Percentiles rank a stretch among this genome's conserved stretches.
These are phyloP conservation scores for Drosophila oshimai DNA, from an alignment of 1,140 invertebrate species.

Conservation along the genomic window DNA sequence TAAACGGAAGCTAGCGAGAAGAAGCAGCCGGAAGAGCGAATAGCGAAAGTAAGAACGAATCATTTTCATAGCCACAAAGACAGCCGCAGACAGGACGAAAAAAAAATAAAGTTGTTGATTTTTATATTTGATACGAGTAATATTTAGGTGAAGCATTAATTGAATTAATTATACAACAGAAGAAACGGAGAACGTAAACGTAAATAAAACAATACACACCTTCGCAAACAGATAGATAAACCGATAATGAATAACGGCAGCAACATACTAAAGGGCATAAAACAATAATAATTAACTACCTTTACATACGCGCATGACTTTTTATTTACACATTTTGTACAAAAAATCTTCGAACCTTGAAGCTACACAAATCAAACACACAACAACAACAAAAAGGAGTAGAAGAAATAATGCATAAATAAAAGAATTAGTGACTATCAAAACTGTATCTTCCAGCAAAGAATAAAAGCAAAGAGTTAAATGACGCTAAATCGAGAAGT, in stretches of 20 bases:
- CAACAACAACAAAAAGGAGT: slow-evolving; percentile 32
- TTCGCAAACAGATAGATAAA: slow-evolving; percentile 59
- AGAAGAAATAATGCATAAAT: slow-evolving; percentile 61
- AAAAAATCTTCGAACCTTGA: slow-evolving; percentile 63
- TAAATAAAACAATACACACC: slow-evolving; percentile 51
- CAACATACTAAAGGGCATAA: slow-evolving; percentile 66
- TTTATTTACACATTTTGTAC: slow-evolving; percentile 81
- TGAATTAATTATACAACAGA: slow-evolving; percentile 78
- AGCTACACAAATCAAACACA: slow-evolving; percentile 51
- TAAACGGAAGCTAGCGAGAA: slow-evolving; percentile 8
- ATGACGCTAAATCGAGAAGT: slow-evolving; percentile 60
- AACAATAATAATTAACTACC: slow-evolving; percentile 73
- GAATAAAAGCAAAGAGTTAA: slow-evolving; percentile 65
- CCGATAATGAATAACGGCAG: slow-evolving; percentile 42
- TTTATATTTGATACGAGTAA: slow-evolving; percentile 83
- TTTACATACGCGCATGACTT: slow-evolving; percentile 64
- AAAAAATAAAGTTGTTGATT: slow-evolving; percentile 80
- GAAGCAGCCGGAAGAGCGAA: not conserved
- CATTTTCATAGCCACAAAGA: slow-evolving; percentile 70
- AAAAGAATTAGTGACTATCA: slow-evolving; percentile 83
- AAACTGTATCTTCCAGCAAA: slow-evolving; percentile 82
- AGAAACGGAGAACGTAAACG: slow-evolving; percentile 31
- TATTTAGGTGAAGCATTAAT: slow-evolving; percentile 80
- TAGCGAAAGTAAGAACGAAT: slow-evolving; percentile 48
- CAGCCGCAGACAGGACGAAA: slow-evolving; percentile 49